Conservation (phyloP, 2,888 invertebrate species). For the Piscicola geometra region DNA sequence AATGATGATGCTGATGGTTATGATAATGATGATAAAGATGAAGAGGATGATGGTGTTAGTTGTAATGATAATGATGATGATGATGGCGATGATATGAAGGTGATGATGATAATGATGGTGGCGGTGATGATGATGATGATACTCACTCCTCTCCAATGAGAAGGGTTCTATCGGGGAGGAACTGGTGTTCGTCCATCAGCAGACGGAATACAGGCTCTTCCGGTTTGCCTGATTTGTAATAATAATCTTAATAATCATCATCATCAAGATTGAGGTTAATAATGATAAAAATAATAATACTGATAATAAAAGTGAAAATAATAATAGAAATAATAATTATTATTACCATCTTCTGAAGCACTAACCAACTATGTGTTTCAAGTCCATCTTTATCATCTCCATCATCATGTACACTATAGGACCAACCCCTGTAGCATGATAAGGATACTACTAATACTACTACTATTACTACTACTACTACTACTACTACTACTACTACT, state of each 20-base stretch:
- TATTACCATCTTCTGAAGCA: background rate
- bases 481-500: too few species aligned
- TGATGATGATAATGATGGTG: too few species aligned
- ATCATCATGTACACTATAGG: background rate
- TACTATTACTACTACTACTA: too few species aligned
- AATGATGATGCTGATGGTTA: too few species aligned
- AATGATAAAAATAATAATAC: background rate
- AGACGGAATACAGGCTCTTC: slow-evolving; percentile 26
- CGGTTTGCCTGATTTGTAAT: slow-evolving; percentile 25
- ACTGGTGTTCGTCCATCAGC: background rate
- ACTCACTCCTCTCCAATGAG: slow-evolving; percentile 13
- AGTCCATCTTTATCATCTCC: background rate
- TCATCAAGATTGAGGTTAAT: too few species aligned
- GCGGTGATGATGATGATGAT: too few species aligned
- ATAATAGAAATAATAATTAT: background rate
- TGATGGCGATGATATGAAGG: background rate
- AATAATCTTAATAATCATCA: too few species aligned
- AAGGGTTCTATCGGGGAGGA: slow-evolving; percentile 18
- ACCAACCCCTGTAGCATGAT: background rate
- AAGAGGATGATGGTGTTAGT: background rate
- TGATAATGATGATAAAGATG: too few species aligned
- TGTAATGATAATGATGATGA: background rate
- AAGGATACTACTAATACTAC: too few species aligned
- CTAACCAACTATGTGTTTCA: background rate
- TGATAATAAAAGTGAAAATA: background rate